Evolutionary conservation across 2,888 invertebrate species (phyloP), one percentile per base, ranked within the genome.

Genomic region (Trichopoda pennipes): DNA sequence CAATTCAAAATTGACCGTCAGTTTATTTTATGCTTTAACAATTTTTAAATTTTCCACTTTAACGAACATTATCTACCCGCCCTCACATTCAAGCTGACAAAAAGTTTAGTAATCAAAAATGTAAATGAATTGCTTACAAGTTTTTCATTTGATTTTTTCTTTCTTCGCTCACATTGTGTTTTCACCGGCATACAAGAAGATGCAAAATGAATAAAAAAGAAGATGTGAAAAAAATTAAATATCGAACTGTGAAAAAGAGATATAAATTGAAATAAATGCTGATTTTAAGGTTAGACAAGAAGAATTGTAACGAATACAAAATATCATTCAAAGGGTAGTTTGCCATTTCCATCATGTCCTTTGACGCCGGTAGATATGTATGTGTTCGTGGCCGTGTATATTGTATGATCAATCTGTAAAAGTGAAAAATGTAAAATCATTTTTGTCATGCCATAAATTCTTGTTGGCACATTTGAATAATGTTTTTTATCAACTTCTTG

Each of bases 101-200:
- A 79, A 68, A 75, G 78, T 79, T 82, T 82, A 89, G 88, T 88
- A 90, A 89, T 90, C 90, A 90, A 90, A 90, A 89, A 90, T 90
- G 89, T 89, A 90, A 90, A 90, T 90, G 87, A 88, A 89, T 87
- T 87, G 87, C 87, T 88, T 89, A 88, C 88, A 89, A 89, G 88
- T 90, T 89, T 87, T 89, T 89, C 86, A 88, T 87, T 87, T 87
- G 12, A 12, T 87, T 86, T 85, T 86, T 85, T 7, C 0, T 1
- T 6, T n/a, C 6, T 17, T 9, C n/a, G 7, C n/a, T 44, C 4
- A 42, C 19, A 23, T 56, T 21, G 16, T 49, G 14, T 58, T 73
- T 64, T 21, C 38, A 51, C 10, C 23, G 19, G 12, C 9, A 35
- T 21, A 4, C 9, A 51, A 75, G 49, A 12, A 38, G 32, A 60